Percentiles rank a stretch among this genome's conserved stretches.
Evolutionary conservation across 2,113 vertebrate species (phyloP).

Genomic region (Hippoglossus stenolepis): DNA sequence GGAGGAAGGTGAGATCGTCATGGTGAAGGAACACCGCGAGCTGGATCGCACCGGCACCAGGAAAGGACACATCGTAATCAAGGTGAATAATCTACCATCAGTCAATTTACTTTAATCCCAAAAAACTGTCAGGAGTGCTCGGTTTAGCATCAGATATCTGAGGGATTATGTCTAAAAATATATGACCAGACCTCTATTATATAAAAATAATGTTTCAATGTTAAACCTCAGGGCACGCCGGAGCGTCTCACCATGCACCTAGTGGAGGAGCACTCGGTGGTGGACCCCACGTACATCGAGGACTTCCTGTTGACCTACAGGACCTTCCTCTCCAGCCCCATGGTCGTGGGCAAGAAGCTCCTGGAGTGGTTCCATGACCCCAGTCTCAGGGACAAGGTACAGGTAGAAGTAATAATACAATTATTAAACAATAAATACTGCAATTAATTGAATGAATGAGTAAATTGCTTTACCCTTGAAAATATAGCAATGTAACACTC

Average conservation of each 20-base stretch:
- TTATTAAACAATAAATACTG: no score
- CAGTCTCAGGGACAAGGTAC: conserved; percentile 99
- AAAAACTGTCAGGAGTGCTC: not conserved
- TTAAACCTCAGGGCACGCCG: conserved; percentile 87
- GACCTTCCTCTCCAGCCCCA: conserved; percentile 97
- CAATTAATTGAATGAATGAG: no score
- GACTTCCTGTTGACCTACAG: conserved; percentile 98
- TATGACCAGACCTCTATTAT: not conserved
- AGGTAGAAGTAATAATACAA: no score
- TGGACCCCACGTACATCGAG: conserved; percentile 98
- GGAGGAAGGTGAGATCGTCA: conserved; percentile 98
- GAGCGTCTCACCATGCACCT: conserved; percentile 98
- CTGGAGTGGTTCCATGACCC: conserved; percentile 99
- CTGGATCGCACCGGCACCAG: conserved; percentile 97
- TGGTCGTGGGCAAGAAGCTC: conserved; percentile 98
- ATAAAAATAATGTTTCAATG: not conserved
- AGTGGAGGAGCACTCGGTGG: conserved; percentile 98
- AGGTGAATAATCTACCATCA: conserved; percentile 81
- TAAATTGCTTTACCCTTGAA: not conserved
- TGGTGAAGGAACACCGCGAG: conserved; percentile 98
- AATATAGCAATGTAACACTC: not conserved
- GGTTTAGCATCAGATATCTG: no score
- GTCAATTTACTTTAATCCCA: not conserved
- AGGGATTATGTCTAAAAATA: no score
- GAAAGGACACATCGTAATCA: conserved; percentile 99